Evolutionary conservation across 2,888 invertebrate species (phyloP), one percentile per base, ranked within the genome.

Genomic region (Beris morrisii): DNA sequence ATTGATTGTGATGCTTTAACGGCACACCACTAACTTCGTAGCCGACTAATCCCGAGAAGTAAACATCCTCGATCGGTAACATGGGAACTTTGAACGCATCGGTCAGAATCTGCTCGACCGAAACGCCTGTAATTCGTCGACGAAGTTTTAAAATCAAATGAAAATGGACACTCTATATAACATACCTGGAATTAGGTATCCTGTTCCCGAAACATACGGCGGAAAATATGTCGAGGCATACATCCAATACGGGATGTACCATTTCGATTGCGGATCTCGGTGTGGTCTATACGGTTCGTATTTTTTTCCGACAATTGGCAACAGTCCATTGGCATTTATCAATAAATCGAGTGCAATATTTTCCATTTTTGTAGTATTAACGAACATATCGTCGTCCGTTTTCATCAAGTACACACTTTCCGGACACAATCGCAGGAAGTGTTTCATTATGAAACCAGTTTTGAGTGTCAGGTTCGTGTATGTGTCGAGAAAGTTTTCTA

Each of bases 31-130:
- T 74, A 2, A 69, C 68, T 56, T 82, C 81, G 69, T 84, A 82
- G 0, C 88, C 87, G 2, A 89, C 86, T 6, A 90, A 79, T 13
- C 89, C 88, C 0, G 90, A 89, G n/a, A 87, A 82, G 75, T 85
- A 89, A 0, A 91, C 86, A 73, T 91, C 90, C 77, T 91, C 91
- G 61, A 89, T 77, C 68, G 88, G 87, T 4, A 90, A 81, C 68
- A 87, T 82, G 0, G 86, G 86, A 32, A 84, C 83, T 38, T 81
- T 76, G 64, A 84, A 77, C 0, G 88, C 84, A 1, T 82, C 79
- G n/a, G 81, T 74, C 57, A 85, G 82, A 6, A 90, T 78, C n/a
- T 80, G 82, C 32, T 76, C 75, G 12, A 85, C 78, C 1, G 84
- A 79, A 69, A 84, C 83, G 55, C 80, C 80, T 13, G 84, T 83